phyloP scores from a whole-genome alignment of 2,797 vertebrate species.

The Carapus acus region DNA sequence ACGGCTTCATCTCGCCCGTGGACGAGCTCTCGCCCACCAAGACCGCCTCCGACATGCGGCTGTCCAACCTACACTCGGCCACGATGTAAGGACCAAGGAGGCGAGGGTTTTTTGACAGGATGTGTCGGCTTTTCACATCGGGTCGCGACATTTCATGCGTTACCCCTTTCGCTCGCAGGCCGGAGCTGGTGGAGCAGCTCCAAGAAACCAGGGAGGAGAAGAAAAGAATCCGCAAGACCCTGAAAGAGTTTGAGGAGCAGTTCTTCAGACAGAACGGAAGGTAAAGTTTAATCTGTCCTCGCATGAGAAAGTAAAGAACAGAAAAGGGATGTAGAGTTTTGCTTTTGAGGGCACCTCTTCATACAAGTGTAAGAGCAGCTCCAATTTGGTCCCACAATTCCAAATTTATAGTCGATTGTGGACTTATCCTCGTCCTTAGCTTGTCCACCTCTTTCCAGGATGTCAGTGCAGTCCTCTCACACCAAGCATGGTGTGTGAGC shows the following conservation, averaged over 20 bases:
- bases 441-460: too few species aligned
- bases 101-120: too few species aligned
- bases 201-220: constrained; percentile 95
- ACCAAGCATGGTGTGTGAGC: too few species aligned
- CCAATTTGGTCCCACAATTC: too few species aligned
- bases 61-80: constrained; percentile 94
- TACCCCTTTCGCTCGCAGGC: constrained; percentile 61
- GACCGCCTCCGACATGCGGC: constrained; percentile 81
- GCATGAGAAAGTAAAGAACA: neutral
- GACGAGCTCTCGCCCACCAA: constrained; percentile 86
- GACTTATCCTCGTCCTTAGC: too few species aligned
- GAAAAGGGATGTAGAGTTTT: neutral
- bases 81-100: constrained; percentile 74
- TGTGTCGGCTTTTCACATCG: too few species aligned
- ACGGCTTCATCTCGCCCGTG: constrained; percentile 91
- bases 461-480: too few species aligned
- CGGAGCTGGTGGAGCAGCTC: constrained; percentile 92
- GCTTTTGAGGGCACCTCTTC: too few species aligned
- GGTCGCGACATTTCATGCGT: constrained; percentile 2
- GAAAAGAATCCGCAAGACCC: constrained; percentile 88
- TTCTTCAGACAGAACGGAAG: constrained; percentile 96
- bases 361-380: too few species aligned
- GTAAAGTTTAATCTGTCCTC: constrained; percentile 58
- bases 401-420: too few species aligned
- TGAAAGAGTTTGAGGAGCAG: constrained; percentile 95